Percentiles rank a stretch among this genome's conserved stretches.
Conservation (phyloP, 2,888 invertebrate species). For the Drosophila planitibia region DNA sequence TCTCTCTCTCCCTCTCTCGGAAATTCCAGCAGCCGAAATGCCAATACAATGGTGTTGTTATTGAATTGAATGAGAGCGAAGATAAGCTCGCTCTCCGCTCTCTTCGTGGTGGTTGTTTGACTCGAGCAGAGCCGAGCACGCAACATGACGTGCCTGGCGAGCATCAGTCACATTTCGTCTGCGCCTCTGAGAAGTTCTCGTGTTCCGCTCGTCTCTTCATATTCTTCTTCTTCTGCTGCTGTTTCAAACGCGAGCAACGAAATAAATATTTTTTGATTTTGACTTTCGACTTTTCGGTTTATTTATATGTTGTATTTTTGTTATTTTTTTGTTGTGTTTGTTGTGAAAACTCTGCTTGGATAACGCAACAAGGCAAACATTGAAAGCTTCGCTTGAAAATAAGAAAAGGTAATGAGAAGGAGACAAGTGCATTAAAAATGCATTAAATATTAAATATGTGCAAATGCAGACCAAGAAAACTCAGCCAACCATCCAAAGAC, state of each 20-base stretch:
- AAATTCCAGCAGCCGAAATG: slow-evolving; percentile 22
- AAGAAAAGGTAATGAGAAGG: slow-evolving; percentile 30
- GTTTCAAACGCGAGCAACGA: slow-evolving; percentile 17
- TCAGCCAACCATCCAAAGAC: slow-evolving; percentile 5
- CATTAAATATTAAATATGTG: slow-evolving; percentile 19
- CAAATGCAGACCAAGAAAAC: background rate
- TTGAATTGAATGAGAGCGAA: background rate
- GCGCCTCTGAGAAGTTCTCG: slow-evolving; percentile 42
- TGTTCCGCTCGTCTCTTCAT: slow-evolving; percentile 3
- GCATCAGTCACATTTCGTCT: slow-evolving; percentile 71
- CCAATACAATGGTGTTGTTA: slow-evolving; percentile 9
- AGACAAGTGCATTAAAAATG: slow-evolving; percentile 47
- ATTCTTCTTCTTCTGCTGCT: background rate
- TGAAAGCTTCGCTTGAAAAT: background rate
- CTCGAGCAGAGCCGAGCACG: slow-evolving; percentile 48
- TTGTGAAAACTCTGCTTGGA: slow-evolving; percentile 19
- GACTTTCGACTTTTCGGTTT: slow-evolving; percentile 8
- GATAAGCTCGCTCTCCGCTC: slow-evolving; percentile 10
- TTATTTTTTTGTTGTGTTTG: slow-evolving; percentile 3
- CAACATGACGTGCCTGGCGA: slow-evolving; percentile 52
- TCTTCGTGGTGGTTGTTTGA: slow-evolving; percentile 11
- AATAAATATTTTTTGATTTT: slow-evolving; percentile 16
- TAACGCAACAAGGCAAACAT: background rate
- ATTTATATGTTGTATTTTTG: background rate
- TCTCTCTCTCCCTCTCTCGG: background rate